Evolutionary conservation across 2,888 invertebrate species (phyloP), one percentile per base, ranked within the genome.

Genomic region (Ichneumoninae sp.): DNA sequence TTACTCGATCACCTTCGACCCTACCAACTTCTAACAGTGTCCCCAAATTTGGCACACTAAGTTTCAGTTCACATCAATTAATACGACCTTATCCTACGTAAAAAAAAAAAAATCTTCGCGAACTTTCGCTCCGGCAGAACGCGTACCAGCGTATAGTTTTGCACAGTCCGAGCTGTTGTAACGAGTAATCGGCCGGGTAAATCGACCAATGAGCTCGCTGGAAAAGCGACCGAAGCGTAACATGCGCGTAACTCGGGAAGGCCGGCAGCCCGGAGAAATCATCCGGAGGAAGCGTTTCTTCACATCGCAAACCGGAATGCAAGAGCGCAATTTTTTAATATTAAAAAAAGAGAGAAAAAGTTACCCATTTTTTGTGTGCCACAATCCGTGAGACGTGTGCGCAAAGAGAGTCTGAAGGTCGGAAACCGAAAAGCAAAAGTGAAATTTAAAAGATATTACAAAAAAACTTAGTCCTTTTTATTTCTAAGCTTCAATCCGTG

Each of bases 121-220:
- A 47, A 47, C 44, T 47, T 47, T 47, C 44, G 13, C 44, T 47
- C 3, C 44, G 44, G 1, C 16, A 16, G 44, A 47, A 47, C 16
- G n/a, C n/a, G n/a, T n/a, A n/a, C n/a, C n/a, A n/a, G 44, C 13
- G 44, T 3, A 13, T 44, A 44, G 13, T 13, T 44, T 13, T 44
- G 13, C 44, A 13, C 13, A 44, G 13, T 13, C 3, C 13, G 44
- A 16, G 44, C 44, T 47, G 44, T 16, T 47, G 44, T 47, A 47
- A 47, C 44, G 44, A 47, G 16, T 47, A 47, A 47, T 47, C 44
- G 44, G 44, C 44, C 4, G 22, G 13, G 26, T 57, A 57, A 57
- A 57, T 57, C 57, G 26, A 57, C 57, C 57, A 22, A 57, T 57
- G 57, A 57, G 57, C 10, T 57, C 13, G 26, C 57, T 26, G 26